Evolutionary conservation across 2,888 invertebrate species (phyloP), one percentile per base, ranked within the genome.

Genomic region (Cheilosia urbana): DNA sequence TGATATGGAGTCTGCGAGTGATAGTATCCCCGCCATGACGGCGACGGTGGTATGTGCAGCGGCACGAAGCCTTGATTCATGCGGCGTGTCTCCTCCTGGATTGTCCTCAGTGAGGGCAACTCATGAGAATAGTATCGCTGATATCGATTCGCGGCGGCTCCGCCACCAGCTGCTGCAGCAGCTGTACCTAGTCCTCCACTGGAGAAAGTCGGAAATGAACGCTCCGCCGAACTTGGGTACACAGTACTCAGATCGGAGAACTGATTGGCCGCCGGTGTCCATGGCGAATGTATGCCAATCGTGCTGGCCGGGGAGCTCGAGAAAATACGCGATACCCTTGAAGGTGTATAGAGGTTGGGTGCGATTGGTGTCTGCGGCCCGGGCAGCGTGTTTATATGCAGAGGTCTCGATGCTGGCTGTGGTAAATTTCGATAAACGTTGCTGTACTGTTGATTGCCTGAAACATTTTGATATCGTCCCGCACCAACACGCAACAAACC

Each of bases 221-320:
- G 94, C 89, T 96, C 97, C 9, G 94, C 96, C 21, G 96, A 96
- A 89, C 96, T 96, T 55, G 96, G 95, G 90, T 96, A 94, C 81
- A 97, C 97, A 53, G 97, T 97, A 93, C 97, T 97, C 89, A 97
- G 94, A 92, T 97, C 97, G 91, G 96, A 96, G 90, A 96, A 96
- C 21, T 89, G 89, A 93, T 97, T 96, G 84, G 95, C 93, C 0
- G 88, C 82, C 71, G 96, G 95, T 19, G 96, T 95, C 94, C 95
- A 95, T 76, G 96, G 95, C 4, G 95, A 89, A 69, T 87, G 93
- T 57, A 93, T 90, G 89, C 89, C 88, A 87, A 93, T 92, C 13
- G 94, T 94, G 83, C 94, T 94, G 91, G 95, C 95, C 51, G 95
- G 95, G 4, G 96, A 95, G 92, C 95, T 94, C 89, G 93, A 94